Percentiles rank a stretch among this genome's conserved stretches.
phyloP scores from a whole-genome alignment of 92 coral and sea anemone species.

The Zoanthus gigantus region DNA sequence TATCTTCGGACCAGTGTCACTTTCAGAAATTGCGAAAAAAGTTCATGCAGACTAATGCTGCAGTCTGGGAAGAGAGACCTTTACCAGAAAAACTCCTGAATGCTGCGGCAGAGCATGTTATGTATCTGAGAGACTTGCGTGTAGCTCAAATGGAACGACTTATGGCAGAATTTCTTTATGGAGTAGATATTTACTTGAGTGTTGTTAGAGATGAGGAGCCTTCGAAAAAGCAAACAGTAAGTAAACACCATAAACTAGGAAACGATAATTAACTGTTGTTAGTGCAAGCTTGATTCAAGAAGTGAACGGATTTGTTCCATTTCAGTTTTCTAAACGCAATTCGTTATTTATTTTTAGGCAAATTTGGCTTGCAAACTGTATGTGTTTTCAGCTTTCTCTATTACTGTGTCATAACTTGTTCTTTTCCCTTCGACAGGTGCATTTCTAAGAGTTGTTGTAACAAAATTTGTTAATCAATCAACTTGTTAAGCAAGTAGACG shows the following conservation, averaged over 20 bases:
- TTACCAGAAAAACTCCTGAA: slow-evolving; percentile 75
- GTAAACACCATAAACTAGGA: neutral
- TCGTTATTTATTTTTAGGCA: too few species aligned
- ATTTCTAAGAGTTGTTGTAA: too few species aligned
- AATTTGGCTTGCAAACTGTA: too few species aligned
- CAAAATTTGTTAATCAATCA: too few species aligned
- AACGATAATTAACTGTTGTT: neutral
- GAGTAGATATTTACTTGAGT: slow-evolving; percentile 89
- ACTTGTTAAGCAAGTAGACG: too few species aligned
- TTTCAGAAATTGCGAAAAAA: slow-evolving; percentile 87
- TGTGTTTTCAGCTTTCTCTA: too few species aligned
- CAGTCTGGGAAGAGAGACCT: slow-evolving; percentile 91
- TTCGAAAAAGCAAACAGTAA: slow-evolving; percentile 68
- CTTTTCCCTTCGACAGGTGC: too few species aligned
- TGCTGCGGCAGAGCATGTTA: slow-evolving; percentile 91
- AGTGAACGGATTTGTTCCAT: too few species aligned
- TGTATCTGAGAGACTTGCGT: slow-evolving; percentile 96
- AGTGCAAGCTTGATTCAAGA: too few species aligned
- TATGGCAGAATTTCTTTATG: slow-evolving; percentile 91
- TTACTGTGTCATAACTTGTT: too few species aligned
- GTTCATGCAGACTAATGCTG: slow-evolving; percentile 74
- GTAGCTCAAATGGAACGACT: slow-evolving; percentile 96
- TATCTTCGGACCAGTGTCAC: slow-evolving; percentile 86
- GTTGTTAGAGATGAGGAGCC: slow-evolving; percentile 76
- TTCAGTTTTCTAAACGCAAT: too few species aligned